Conservation (phyloP, 2,797 vertebrate genomes). For the Hozukius guyotensis region DNA sequence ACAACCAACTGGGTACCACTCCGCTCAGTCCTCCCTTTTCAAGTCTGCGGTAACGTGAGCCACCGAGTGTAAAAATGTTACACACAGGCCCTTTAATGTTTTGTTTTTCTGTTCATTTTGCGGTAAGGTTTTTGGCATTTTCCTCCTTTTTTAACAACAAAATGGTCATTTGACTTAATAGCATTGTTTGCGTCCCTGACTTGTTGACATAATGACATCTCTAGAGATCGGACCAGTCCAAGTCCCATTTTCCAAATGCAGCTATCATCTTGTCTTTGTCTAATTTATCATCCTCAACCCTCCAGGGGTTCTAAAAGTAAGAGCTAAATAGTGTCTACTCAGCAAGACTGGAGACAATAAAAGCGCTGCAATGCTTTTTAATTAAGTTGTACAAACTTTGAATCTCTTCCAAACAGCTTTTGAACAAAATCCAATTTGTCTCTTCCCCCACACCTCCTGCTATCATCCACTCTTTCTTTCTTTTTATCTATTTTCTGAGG, state of each 20-base stretch:
- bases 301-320: slow-evolving; percentile 6
- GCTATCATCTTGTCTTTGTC: slow-evolving; percentile 16
- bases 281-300: slow-evolving; percentile 26
- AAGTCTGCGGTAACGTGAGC: too few species aligned
- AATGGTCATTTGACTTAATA: neutral
- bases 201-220: neutral
- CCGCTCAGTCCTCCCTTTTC: too few species aligned
- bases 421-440: slow-evolving; percentile 64
- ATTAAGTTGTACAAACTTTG: slow-evolving; percentile 66
- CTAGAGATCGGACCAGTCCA: neutral
- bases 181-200: neutral
- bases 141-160: neutral
- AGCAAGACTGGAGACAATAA: slow-evolving; percentile 23
- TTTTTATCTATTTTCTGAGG: neutral
- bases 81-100: neutral
- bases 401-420: slow-evolving; percentile 65
- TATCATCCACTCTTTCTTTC: neutral
- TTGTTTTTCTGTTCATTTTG: neutral
- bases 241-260: neutral
- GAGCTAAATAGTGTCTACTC: slow-evolving; percentile 17
- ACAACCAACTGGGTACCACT: too few species aligned
- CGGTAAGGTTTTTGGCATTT: neutral
- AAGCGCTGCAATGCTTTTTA: slow-evolving; percentile 43
- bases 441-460: slow-evolving; percentile 6
- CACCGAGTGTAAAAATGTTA: too few species aligned